Evolutionary conservation across 2,888 invertebrate species (phyloP).

Genomic region (Pseudolycoriella hygida): DNA sequence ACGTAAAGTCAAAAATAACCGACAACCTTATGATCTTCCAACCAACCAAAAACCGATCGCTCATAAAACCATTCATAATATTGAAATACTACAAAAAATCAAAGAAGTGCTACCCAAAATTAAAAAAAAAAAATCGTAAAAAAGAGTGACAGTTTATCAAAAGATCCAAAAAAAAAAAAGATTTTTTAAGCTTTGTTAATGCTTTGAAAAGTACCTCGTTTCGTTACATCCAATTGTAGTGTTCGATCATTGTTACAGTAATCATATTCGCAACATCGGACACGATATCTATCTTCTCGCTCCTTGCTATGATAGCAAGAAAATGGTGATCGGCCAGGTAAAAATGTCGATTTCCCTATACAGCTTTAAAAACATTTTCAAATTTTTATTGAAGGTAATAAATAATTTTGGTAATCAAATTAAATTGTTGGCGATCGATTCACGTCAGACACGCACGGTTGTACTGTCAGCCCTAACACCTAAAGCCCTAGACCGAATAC

Average conservation of each 20-base stretch:
- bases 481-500: no score
- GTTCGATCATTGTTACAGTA: slow-evolving; percentile 30
- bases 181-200: not conserved
- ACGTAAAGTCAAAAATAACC: no score
- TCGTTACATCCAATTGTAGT: slow-evolving; percentile 20
- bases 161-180: slow-evolving; percentile 9
- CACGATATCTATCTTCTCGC: slow-evolving; percentile 25
- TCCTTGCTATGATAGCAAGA: slow-evolving; percentile 28
- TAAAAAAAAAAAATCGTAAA: not conserved
- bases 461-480: no score
- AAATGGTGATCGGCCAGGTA: slow-evolving; percentile 25
- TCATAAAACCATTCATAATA: no score
- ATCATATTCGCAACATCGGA: slow-evolving; percentile 28
- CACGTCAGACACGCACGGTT: no score
- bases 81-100: no score
- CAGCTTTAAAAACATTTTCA: slow-evolving; percentile 18
- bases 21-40: no score
- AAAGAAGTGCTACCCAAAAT: no score
- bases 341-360: slow-evolving; percentile 16
- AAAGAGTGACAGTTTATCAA: not conserved
- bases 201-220: slow-evolving; percentile 3
- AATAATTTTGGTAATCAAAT: not conserved
- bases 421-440: no score
- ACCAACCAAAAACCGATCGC: no score
- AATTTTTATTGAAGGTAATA: not conserved